Percentiles rank a stretch among this genome's conserved stretches.
Evolutionary conservation across 1,140 invertebrate genomes (phyloP).

Genomic region (Rhopalosiphum padi): DNA sequence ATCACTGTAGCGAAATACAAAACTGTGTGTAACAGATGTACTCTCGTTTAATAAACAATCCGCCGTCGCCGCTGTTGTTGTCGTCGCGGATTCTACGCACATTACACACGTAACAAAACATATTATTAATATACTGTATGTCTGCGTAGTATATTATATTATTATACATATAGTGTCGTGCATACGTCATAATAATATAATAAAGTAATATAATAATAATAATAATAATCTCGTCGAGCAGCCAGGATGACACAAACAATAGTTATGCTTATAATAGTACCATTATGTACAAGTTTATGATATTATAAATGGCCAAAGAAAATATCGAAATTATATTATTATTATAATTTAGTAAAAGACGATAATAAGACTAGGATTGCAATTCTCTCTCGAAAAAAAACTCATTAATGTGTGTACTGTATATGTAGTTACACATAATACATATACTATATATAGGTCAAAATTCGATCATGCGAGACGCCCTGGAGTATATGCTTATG

Average conservation of each 20-base stretch:
- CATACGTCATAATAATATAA: background rate
- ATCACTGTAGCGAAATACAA: constrained; percentile 56
- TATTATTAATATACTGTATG: background rate
- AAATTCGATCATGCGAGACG: background rate
- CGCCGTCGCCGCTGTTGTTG: background rate
- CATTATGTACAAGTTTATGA: background rate
- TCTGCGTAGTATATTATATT: too few species aligned
- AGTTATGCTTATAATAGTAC: background rate
- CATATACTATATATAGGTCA: background rate
- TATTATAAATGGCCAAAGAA: background rate
- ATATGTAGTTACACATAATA: background rate
- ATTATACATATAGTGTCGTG: background rate
- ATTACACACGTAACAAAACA: background rate
- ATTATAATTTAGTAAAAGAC: background rate
- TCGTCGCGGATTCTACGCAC: background rate
- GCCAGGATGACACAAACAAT: background rate
- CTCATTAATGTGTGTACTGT: background rate
- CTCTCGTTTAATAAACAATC: constrained; percentile 55
- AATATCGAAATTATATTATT: background rate
- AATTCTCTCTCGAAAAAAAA: background rate
- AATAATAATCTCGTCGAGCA: background rate
- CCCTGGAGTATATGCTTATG: background rate
- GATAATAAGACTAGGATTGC: background rate
- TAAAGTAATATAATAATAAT: background rate
- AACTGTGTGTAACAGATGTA: constrained; percentile 57